Base-by-base conservation (phyloP, 2,888 invertebrate species). In the Drosophila prostipennis region DNA sequence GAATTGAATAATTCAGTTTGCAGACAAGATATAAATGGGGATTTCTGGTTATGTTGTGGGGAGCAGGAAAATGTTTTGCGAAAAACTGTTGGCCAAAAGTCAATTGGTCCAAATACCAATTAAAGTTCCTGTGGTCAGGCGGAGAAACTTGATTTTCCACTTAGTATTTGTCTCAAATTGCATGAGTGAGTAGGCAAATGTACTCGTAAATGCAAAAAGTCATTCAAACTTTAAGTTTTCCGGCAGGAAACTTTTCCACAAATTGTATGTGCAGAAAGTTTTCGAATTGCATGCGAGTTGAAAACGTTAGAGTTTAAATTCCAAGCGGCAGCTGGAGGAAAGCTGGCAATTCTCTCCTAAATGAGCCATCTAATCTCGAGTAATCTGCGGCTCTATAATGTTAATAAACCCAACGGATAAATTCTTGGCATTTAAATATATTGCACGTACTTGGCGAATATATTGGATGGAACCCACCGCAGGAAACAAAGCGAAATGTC, bases 401-500 rank as follows among this genome's bases (percentile, higher is more conserved):
- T 72, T 80, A 76, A 86, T 80, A 86, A 78, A 68, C 75, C 68
- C 70, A 67, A 58, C 72, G 74, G 65, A 79, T 52, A 52, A 64
- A 61, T 64, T 69, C 67, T 61, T 49, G 45, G 37, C 59, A 52
- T 43, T 58, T 78, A 79, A 79, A 82, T 78, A 73, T 75, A 82
- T 80, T 72, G 79, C 82, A 76, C 72, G 79, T 81, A 71, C 85
- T 84, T 76, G 72, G 55, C 52, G 53, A 72, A 72, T 76, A 77
- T 68, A 65, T 71, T 45, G 40, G 52, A 43, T 52, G 52, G 43
- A 71, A 71, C 72, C 71, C 42, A 64, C 72, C 72, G 63, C 67
- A 63, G 78, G 74, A 79, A 79, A 80, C 64, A 78, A 80, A 67
- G 80, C 78, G 68, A 81, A 81, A 79, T 82, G 72, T 78, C 82